Evolutionary conservation across 2,888 invertebrate genomes (phyloP).

Genomic region (Lasioglossum villosulum): DNA sequence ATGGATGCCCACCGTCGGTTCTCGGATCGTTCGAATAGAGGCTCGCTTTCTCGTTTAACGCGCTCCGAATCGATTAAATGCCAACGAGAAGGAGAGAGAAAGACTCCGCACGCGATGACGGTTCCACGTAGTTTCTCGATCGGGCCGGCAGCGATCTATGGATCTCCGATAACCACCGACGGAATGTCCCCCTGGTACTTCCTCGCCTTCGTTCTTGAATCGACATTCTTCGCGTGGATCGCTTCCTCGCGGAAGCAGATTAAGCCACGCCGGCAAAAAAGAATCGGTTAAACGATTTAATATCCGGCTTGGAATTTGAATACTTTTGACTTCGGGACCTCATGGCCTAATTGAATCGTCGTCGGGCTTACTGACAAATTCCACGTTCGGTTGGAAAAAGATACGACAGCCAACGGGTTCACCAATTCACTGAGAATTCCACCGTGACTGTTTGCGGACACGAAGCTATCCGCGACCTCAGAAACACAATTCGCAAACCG

Average conservation of each 20-base stretch:
- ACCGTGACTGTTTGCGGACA: background rate
- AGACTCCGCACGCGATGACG: constrained; percentile 9
- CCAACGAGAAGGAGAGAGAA: constrained; percentile 23
- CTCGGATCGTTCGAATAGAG: constrained; percentile 10
- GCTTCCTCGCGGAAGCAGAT: constrained; percentile 8
- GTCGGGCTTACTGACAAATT: background rate
- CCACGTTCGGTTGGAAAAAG: background rate
- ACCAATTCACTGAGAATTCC: background rate
- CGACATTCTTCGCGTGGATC: constrained; percentile 24
- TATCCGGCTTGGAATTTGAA: background rate
- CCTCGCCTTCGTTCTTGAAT: constrained; percentile 2
- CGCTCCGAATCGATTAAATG: constrained; percentile 51
- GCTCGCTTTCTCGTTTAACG: constrained; percentile 37
- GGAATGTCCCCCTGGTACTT: constrained; percentile 39
- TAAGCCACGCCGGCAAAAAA: background rate
- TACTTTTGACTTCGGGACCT: background rate
- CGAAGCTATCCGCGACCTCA: background rate
- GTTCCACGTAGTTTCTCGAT: constrained; percentile 27
- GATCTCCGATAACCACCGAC: constrained; percentile 34
- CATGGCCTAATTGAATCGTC: constrained; percentile 1
- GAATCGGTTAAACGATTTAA: constrained; percentile 3
- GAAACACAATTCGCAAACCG: background rate
- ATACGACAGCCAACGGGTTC: background rate
- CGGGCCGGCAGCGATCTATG: constrained; percentile 50
- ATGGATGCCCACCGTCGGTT: constrained; percentile 62